These are phyloP conservation scores for Recurvirostra avosetta DNA, from an alignment of 2,113 vertebrate genomes.

Conservation along the genomic window DNA sequence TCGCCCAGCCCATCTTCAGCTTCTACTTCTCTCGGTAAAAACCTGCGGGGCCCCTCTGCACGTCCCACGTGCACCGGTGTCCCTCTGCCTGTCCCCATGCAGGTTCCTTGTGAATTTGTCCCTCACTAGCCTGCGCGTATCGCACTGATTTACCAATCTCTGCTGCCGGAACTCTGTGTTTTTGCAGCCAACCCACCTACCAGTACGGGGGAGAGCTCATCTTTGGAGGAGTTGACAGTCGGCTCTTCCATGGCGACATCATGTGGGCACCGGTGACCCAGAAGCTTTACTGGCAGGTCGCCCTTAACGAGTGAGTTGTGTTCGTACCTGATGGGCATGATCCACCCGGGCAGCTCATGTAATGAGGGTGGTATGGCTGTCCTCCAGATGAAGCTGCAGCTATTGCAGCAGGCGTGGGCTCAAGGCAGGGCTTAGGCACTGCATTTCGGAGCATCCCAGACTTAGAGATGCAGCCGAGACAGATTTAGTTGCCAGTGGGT, in stretches of 20 bases:
- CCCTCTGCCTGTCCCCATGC: background rate
- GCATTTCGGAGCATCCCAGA: background rate
- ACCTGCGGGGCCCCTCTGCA: fast-evolving
- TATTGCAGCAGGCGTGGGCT: background rate
- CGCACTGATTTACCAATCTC: fast-evolving
- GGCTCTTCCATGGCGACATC: slow-evolving; percentile 50
- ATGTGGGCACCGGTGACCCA: slow-evolving; percentile 59
- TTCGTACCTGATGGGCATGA: background rate
- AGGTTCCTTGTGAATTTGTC: background rate
- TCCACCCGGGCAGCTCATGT: fast-evolving
- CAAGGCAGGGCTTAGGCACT: fast-evolving
- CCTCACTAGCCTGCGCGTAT: fast-evolving
- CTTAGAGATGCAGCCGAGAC: background rate
- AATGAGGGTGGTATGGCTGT: too few relatives aligned
- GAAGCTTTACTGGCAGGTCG: slow-evolving; percentile 70
- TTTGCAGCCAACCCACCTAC: slow-evolving; percentile 48
- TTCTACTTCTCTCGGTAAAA: slow-evolving; percentile 68
- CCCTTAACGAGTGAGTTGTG: slow-evolving; percentile 59
- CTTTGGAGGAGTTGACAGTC: slow-evolving; percentile 47
- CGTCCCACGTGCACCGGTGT: fast-evolving
- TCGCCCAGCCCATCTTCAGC: slow-evolving; percentile 66
- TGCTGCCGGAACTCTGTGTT: background rate
- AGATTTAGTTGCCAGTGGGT: background rate
- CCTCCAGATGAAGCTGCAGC: background rate
- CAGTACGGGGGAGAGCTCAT: slow-evolving; percentile 66